Conservation (phyloP, 2,797 vertebrate genomes). For the Rhynchotus rufescens region DNA sequence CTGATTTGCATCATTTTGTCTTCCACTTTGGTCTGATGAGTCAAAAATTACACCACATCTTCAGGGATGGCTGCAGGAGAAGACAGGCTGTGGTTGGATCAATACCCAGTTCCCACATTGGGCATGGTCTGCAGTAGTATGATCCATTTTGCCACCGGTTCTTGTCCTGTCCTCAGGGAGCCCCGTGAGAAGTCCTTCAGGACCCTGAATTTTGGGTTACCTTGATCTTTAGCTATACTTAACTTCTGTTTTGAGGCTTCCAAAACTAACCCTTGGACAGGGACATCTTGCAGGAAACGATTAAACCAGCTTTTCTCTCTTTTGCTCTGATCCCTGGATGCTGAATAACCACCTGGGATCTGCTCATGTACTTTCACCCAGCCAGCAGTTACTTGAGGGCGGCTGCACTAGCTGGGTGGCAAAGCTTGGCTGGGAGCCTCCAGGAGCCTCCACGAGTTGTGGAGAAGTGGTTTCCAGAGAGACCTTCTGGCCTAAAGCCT, state of each 20-base stretch:
- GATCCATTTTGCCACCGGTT: not conserved
- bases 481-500: not conserved
- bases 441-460: not conserved
- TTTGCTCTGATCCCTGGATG: not conserved
- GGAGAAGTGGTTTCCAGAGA: not conserved
- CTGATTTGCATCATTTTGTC: not conserved
- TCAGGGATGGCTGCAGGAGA: not conserved
- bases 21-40: not conserved
- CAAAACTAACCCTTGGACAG: not conserved
- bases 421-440: conserved; percentile 10
- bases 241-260: not conserved
- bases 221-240: not conserved
- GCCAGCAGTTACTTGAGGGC: not conserved
- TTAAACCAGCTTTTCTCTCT: not conserved
- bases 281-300: not conserved
- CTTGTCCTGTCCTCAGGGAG: not conserved
- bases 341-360: not conserved
- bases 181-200: not conserved
- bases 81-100: not conserved
- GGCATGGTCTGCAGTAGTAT: not conserved
- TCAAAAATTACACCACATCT: not conserved
- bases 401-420: not conserved
- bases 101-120: not conserved
- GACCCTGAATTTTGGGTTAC: not conserved
- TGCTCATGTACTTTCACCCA: conserved; percentile 11